These are phyloP conservation scores for Damaliscus lunatus DNA, from an alignment of 2,113 vertebrate genomes.

Conservation along the genomic window DNA sequence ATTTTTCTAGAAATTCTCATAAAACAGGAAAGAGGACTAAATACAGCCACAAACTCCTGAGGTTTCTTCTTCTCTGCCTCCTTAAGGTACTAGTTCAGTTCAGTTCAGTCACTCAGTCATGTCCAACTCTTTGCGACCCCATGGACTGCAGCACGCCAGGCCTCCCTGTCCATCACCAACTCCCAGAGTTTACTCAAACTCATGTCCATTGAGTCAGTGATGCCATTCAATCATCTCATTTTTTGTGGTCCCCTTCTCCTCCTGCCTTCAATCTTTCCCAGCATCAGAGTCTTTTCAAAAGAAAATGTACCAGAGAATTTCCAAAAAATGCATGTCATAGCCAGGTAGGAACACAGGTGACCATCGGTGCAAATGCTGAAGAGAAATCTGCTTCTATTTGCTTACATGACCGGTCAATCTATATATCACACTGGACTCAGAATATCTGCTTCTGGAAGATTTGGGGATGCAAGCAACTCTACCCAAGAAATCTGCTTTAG, in stretches of 20 bases:
- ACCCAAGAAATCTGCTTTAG: neutral
- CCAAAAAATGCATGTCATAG: constrained; percentile 60
- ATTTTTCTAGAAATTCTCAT: constrained; percentile 60
- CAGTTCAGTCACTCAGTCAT: neutral
- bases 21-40: constrained; percentile 59
- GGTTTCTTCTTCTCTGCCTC: constrained; percentile 59
- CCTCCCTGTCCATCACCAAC: neutral
- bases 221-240: neutral
- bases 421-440: neutral
- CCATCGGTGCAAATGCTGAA: neutral
- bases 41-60: constrained; percentile 47
- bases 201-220: neutral
- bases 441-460: constrained; percentile 15
- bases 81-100: constrained; percentile 71
- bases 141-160: neutral
- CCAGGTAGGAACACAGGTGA: neutral
- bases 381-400: constrained; percentile 5
- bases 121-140: neutral
- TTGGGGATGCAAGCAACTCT: neutral
- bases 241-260: neutral
- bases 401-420: neutral
- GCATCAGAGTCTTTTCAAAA: neutral
- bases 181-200: neutral
- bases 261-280: neutral
- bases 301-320: constrained; percentile 76